Conservation (phyloP, 2,797 vertebrate genomes). For the Chlorospingus semifuscus region DNA sequence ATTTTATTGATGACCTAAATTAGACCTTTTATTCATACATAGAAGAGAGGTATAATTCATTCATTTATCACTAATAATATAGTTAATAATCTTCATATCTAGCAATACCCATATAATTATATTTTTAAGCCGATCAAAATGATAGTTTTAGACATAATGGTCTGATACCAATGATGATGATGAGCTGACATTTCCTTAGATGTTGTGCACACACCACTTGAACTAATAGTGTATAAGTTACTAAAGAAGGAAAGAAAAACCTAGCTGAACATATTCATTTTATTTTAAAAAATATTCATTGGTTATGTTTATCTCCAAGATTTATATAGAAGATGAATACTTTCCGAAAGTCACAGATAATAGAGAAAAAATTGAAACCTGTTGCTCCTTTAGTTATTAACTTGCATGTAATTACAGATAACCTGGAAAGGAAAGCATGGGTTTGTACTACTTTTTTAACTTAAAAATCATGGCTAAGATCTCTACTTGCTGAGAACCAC, state of each 20-base stretch:
- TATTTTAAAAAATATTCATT: background rate
- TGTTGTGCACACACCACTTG: background rate
- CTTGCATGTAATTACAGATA: background rate
- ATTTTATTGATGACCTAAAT: background rate
- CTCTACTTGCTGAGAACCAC: background rate
- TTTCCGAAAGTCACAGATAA: background rate
- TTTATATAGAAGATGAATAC: background rate
- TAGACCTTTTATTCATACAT: background rate
- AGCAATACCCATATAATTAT: background rate
- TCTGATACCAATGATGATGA: background rate
- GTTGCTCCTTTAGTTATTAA: background rate
- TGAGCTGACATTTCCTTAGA: background rate
- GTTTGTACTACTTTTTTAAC: background rate
- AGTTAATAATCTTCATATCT: background rate
- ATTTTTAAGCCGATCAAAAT: constrained; percentile 6
- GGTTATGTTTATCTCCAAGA: background rate
- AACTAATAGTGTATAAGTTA: background rate
- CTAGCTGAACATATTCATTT: background rate
- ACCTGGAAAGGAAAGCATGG: background rate
- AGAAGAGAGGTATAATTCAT: background rate
- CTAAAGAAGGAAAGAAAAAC: background rate
- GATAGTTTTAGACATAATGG: background rate
- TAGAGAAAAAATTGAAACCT: background rate
- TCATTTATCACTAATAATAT: background rate
- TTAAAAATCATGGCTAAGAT: background rate